phyloP scores from a whole-genome alignment of 2,888 invertebrate genomes.

The Lasius platythorax region DNA sequence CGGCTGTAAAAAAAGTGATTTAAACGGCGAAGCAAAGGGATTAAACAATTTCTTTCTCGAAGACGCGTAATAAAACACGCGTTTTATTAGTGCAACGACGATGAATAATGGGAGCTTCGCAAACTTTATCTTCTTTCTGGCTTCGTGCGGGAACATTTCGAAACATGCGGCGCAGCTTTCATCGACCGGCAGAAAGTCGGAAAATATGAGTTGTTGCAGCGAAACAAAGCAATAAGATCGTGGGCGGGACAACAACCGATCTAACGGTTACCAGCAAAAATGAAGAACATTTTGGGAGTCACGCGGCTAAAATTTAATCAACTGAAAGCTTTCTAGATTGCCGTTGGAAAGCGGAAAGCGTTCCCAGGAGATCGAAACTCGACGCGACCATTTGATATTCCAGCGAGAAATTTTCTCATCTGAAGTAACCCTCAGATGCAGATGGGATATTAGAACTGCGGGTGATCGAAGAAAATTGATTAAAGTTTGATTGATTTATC shows the following conservation, averaged over 20 bases:
- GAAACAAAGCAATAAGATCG: conserved; percentile 32
- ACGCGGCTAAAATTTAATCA: conserved; percentile 42
- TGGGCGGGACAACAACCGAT: conserved; percentile 3
- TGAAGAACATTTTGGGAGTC: conserved; percentile 30
- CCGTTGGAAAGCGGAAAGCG: neutral
- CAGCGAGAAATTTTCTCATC: conserved; percentile 18
- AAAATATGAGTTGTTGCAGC: conserved; percentile 10
- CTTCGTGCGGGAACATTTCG: neutral
- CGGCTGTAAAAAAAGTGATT: conserved; percentile 46
- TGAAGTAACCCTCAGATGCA: neutral
- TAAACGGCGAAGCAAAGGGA: conserved; percentile 30
- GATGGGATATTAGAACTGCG: conserved; percentile 15
- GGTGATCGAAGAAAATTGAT: conserved; percentile 21
- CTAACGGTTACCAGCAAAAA: neutral
- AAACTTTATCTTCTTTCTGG: neutral
- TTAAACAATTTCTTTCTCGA: conserved; percentile 11
- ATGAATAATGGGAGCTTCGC: neutral
- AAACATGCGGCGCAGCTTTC: neutral
- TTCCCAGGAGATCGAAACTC: conserved; percentile 31
- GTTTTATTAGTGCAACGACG: neutral
- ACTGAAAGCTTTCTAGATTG: conserved; percentile 30
- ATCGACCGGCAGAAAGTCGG: conserved; percentile 3
- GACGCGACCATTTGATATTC: conserved; percentile 16
- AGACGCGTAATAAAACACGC: conserved; percentile 16
- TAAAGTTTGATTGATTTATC: conserved; percentile 28